Percentiles rank a stretch among this genome's conserved stretches.
phyloP scores from a whole-genome alignment of 1,140 invertebrate genomes.

The Paraescarpia echinospica region DNA sequence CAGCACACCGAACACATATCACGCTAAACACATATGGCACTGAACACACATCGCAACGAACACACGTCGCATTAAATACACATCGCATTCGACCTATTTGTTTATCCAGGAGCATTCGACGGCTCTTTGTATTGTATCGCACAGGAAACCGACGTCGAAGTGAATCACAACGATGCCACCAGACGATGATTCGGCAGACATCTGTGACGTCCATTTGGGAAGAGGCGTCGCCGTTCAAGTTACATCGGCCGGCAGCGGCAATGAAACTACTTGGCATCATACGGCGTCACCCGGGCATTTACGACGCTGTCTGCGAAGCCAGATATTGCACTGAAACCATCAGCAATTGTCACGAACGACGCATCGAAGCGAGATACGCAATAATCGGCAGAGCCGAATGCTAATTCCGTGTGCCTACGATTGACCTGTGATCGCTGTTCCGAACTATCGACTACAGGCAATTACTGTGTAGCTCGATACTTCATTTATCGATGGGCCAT shows the following conservation, averaged over 20 bases:
- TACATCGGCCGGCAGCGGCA: background rate
- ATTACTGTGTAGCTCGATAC: background rate
- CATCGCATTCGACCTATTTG: background rate
- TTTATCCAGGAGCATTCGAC: background rate
- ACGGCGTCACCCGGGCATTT: background rate
- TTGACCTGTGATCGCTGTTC: background rate
- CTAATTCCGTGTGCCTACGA: background rate
- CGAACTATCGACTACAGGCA: background rate
- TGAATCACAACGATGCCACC: background rate
- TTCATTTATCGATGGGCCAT: background rate
- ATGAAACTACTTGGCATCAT: background rate
- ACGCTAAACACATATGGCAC: no score
- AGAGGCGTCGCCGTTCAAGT: background rate
- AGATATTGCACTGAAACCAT: background rate
- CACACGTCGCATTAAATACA: no score
- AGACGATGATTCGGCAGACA: background rate
- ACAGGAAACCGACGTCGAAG: background rate
- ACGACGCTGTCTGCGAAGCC: background rate
- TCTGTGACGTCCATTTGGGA: background rate
- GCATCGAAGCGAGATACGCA: background rate
- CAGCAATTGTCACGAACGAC: background rate
- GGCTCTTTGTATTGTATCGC: background rate
- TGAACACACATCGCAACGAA: no score
- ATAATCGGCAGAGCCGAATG: background rate
- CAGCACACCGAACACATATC: no score